A percentile compares a stretch with the other conserved stretches of the same genome.
phyloP scores from a whole-genome alignment of 2,888 invertebrate species.

The Lasioglossum morio region DNA sequence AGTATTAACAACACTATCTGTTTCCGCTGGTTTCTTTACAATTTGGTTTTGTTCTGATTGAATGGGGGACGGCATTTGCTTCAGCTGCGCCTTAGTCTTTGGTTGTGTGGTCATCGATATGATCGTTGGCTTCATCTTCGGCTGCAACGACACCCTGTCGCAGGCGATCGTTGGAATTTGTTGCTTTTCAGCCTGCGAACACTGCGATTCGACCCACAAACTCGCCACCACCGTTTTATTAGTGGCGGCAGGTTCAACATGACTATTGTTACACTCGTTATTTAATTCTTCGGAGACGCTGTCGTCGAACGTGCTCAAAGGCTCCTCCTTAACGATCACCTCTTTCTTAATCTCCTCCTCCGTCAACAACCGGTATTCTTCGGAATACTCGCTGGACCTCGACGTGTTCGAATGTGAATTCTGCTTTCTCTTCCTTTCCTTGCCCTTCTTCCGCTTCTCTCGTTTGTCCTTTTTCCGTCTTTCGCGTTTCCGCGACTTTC shows the following conservation, averaged over 20 bases:
- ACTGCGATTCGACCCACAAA: not conserved
- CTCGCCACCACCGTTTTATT: not conserved
- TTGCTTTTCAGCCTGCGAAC: not conserved
- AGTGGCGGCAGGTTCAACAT: not conserved
- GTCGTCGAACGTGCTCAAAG: not conserved
- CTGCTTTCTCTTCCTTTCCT: constrained; percentile 46
- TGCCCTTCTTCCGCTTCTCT: constrained; percentile 64
- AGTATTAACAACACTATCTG: not conserved
- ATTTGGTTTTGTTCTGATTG: constrained; percentile 24
- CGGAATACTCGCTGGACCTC: not conserved
- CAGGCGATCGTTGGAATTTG: not conserved
- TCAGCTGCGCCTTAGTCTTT: constrained; percentile 78
- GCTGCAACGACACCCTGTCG: constrained; percentile 12
- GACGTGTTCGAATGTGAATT: constrained; percentile 29
- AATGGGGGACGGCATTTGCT: constrained; percentile 73
- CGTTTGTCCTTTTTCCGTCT: constrained; percentile 66
- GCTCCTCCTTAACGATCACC: constrained; percentile 57
- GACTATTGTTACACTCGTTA: not conserved
- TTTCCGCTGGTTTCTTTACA: not conserved
- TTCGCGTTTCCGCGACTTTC: constrained; percentile 69
- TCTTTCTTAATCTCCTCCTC: constrained; percentile 73
- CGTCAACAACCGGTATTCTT: constrained; percentile 66
- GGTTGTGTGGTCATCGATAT: constrained; percentile 32
- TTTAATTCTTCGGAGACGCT: not conserved
- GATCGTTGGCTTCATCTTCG: constrained; percentile 12